Conservation (phyloP, 2,797 vertebrate genomes). For the Tarsius wallacei region DNA sequence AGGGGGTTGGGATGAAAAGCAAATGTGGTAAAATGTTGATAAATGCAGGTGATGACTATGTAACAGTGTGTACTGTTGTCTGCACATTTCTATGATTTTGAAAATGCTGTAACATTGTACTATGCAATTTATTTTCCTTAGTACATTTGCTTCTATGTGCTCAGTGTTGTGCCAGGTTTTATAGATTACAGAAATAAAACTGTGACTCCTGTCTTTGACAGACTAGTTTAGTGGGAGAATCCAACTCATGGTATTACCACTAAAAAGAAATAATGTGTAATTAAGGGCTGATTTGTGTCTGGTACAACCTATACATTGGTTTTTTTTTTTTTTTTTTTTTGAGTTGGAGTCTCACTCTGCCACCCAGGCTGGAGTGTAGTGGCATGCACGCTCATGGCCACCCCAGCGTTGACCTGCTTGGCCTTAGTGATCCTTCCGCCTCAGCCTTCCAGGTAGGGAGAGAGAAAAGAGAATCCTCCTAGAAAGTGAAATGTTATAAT, state of each 20-base stretch:
- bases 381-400: too few species aligned
- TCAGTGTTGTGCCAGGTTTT: neutral
- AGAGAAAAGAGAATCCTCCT: neutral
- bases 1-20: neutral
- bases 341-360: too few species aligned
- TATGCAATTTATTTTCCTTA: conserved; percentile 22
- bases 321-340: neutral
- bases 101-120: neutral
- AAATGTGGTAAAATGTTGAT: neutral
- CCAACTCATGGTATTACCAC: neutral
- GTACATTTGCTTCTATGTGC: neutral
- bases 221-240: conserved; percentile 46
- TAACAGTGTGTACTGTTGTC: neutral
- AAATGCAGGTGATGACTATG: neutral
- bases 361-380: too few species aligned
- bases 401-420: too few species aligned
- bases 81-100: neutral
- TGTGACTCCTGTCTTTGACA: neutral
- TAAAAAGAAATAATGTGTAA: neutral
- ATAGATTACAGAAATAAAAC: conserved; percentile 22
- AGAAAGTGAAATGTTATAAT: neutral
- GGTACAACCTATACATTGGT: neutral
- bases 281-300: neutral
- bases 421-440: too few species aligned
- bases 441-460: too few species aligned